Conservation (phyloP, 1,140 invertebrate species). For the Homarus americanus region DNA sequence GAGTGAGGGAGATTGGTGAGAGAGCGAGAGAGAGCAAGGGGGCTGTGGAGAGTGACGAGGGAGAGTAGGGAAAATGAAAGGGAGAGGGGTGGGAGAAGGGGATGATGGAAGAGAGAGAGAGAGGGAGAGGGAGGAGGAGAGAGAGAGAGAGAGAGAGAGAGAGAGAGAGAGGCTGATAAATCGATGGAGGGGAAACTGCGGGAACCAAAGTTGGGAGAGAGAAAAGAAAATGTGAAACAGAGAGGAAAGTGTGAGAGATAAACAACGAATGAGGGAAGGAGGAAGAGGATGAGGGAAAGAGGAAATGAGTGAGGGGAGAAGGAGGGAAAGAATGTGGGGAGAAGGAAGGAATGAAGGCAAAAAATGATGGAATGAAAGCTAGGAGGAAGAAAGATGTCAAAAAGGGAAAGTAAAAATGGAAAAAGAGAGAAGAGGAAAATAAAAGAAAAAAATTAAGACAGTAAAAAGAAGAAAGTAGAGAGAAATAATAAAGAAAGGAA, state of each 20-base stretch:
- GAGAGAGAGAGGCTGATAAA: neutral
- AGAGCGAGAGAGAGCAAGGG: neutral
- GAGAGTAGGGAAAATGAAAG: neutral
- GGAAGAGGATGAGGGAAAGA: neutral
- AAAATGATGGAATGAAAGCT: neutral
- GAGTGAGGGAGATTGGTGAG: neutral
- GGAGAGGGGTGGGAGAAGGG: neutral
- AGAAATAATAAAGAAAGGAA: too few species aligned
- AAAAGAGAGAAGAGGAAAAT: too few species aligned
- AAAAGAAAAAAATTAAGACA: too few species aligned
- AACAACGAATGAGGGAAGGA: neutral
- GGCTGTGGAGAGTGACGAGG: too few species aligned
- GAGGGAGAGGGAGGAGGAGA: neutral
- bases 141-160: neutral
- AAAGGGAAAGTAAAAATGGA: too few species aligned
- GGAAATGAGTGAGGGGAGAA: neutral
- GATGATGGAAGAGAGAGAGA: neutral
- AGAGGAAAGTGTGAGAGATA: neutral
- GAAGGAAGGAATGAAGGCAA: neutral
- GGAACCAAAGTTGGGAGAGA: neutral
- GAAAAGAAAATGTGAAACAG: neutral
- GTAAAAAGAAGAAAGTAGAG: too few species aligned
- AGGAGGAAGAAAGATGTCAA: too few species aligned
- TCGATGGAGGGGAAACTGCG: neutral
- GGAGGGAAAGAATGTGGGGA: neutral